Base-by-base conservation (phyloP, 2,113 vertebrate genomes). In the Collichthys lucidus region DNA sequence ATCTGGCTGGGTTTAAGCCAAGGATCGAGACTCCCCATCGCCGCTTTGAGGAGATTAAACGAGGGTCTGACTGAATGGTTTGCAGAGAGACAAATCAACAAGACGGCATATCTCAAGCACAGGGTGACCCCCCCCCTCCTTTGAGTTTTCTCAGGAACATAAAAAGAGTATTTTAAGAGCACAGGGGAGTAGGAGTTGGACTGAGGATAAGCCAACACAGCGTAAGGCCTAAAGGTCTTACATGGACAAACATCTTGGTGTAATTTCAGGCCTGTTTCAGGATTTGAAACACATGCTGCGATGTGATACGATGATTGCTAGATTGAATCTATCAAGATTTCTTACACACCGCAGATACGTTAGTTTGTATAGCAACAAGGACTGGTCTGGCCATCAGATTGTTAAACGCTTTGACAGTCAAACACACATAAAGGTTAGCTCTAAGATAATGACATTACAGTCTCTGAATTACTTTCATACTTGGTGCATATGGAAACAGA, bases 41-140 rank as follows among this genome's bases (percentile, higher is more conserved):
- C 57, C 16, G 10, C 89, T 92, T 90, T 92, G 86, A 89, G 69
- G 86, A 92, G 92, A 89, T 92, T 88, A 91, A 57, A 89, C 15
- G 57, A 61, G 35, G 60, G 24, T 80, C 65, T 78, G 75, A 84
- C 60, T 60, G 74, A 78, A 71, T 4, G 6, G 67, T 81, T 85
- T 76, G 55, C 63, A 79, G 67, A 72, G 67, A 79, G 63, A 87
- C 82, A 78, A 85, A 79, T 24, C 31, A 80, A 80, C 5, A 26
- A 84, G 67, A 81, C 20, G n/a, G 47, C 59, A 80, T 65, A 82
- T 81, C 71, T 86, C 49, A 74, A 60, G 60, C 76, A 68, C 47
- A 16, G 20, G 57, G 72, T 73, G 35, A 83, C 74, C 77, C 19
- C 11, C 44, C 44, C 35, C 35, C 35, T 40, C 35, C 35, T 40